These are phyloP conservation scores for Morone saxatilis DNA, from an alignment of 2,113 vertebrate genomes.

Conservation along the genomic window DNA sequence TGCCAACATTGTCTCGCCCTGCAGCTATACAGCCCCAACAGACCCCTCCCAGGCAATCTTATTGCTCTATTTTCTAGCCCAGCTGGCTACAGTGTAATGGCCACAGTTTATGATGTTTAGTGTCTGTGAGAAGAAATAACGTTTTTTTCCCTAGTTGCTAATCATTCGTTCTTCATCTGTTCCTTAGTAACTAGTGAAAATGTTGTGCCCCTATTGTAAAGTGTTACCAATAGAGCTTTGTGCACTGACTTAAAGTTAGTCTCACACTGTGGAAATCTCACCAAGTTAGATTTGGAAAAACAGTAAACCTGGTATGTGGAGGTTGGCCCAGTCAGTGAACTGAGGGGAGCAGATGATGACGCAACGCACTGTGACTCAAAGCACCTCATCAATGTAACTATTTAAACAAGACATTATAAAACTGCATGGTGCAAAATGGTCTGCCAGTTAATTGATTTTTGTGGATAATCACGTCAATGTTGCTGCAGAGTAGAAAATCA, in stretches of 20 bases:
- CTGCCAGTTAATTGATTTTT: not conserved
- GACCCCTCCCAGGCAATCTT: constrained; percentile 33
- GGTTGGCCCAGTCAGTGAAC: not conserved
- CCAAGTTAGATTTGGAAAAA: not conserved
- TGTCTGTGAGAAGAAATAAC: constrained; percentile 6
- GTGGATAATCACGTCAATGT: not conserved
- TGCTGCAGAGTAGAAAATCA: not conserved
- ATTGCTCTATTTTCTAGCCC: constrained; percentile 49
- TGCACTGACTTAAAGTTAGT: not conserved
- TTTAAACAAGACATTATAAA: constrained; percentile 2
- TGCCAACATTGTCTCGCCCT: constrained; percentile 50
- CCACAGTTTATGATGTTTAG: not conserved
- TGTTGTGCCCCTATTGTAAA: too few species aligned
- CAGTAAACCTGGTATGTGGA: not conserved
- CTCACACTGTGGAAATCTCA: not conserved
- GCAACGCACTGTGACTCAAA: not conserved
- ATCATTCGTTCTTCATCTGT: too few species aligned
- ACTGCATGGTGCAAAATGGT: not conserved
- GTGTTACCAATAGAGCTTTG: not conserved
- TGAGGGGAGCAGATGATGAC: not conserved
- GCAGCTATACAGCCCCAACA: constrained; percentile 50
- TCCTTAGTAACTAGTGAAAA: too few species aligned
- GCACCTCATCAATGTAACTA: not conserved
- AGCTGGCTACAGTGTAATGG: not conserved
- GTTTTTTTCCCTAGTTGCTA: too few species aligned